A percentile compares a stretch with the other conserved stretches of the same genome.
Evolutionary conservation across 2,113 vertebrate species (phyloP).

Genomic region (Zapus hudsonius): DNA sequence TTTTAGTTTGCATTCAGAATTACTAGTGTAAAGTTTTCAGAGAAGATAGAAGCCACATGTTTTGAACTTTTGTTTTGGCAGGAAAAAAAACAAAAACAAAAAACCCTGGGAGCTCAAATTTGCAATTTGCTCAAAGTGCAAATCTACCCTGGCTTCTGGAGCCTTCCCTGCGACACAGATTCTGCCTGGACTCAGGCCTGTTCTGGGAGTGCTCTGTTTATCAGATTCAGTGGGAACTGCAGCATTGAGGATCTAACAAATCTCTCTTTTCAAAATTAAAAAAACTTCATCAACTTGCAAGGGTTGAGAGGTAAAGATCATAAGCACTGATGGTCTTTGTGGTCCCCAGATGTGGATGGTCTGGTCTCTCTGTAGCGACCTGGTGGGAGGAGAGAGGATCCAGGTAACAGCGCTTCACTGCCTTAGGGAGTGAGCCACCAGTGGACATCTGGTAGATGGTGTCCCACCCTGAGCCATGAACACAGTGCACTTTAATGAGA

Average conservation of each 20-base stretch:
- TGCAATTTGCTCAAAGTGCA: slow-evolving; percentile 73
- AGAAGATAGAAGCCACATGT: slow-evolving; percentile 68
- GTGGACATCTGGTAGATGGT: neutral
- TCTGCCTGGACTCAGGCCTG: slow-evolving; percentile 75
- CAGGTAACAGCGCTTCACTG: neutral
- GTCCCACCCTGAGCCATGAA: neutral
- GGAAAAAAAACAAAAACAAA: slow-evolving; percentile 65
- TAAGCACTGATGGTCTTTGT: neutral
- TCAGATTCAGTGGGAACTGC: slow-evolving; percentile 78
- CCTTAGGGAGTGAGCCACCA: neutral
- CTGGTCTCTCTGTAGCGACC: neutral
- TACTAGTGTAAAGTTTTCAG: slow-evolving; percentile 67
- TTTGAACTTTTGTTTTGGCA: slow-evolving; percentile 78
- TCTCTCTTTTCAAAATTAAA: slow-evolving; percentile 73
- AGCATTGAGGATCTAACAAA: slow-evolving; percentile 76
- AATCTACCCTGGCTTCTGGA: slow-evolving; percentile 72
- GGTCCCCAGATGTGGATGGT: neutral
- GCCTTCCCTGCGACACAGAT: slow-evolving; percentile 72
- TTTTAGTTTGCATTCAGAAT: slow-evolving; percentile 57
- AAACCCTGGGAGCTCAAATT: slow-evolving; percentile 60
- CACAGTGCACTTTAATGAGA: neutral
- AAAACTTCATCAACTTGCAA: slow-evolving; percentile 54
- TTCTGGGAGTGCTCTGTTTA: slow-evolving; percentile 78
- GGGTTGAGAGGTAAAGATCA: slow-evolving; percentile 54
- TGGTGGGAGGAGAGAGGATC: neutral